Percentiles rank a stretch among this genome's conserved stretches.
These are phyloP conservation scores for Eurypyga helias DNA, from an alignment of 2,113 vertebrate genomes.

Conservation along the genomic window DNA sequence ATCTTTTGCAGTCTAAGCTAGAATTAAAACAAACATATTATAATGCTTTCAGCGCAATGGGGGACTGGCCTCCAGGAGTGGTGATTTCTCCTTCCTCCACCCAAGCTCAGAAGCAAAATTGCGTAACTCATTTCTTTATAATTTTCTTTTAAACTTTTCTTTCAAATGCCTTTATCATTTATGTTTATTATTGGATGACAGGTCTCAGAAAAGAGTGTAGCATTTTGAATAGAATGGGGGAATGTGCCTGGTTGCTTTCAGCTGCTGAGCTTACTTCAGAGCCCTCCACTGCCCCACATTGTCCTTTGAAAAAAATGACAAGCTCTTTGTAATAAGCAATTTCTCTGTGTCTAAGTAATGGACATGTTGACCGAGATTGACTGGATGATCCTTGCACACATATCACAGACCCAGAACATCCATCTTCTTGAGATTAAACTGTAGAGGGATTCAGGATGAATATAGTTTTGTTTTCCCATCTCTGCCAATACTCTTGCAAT, in stretches of 20 bases:
- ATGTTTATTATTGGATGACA: not conserved
- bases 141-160: not conserved
- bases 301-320: not conserved
- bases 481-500: not conserved
- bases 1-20: not conserved
- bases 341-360: not conserved
- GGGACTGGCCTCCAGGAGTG: not conserved
- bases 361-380: not conserved
- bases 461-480: not conserved
- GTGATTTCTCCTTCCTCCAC: not conserved
- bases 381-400: not conserved
- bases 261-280: not conserved
- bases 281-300: not conserved
- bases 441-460: not conserved
- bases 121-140: not conserved
- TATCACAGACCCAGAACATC: not conserved
- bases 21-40: not conserved
- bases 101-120: not conserved
- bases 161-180: not conserved
- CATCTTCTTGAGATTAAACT: not conserved
- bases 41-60: not conserved
- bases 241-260: not conserved
- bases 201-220: not conserved
- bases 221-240: not conserved
- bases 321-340: not conserved